A percentile compares a stretch with the other conserved stretches of the same genome.
phyloP scores from a whole-genome alignment of 1,140 invertebrate genomes.

The Cotesia glomerata region DNA sequence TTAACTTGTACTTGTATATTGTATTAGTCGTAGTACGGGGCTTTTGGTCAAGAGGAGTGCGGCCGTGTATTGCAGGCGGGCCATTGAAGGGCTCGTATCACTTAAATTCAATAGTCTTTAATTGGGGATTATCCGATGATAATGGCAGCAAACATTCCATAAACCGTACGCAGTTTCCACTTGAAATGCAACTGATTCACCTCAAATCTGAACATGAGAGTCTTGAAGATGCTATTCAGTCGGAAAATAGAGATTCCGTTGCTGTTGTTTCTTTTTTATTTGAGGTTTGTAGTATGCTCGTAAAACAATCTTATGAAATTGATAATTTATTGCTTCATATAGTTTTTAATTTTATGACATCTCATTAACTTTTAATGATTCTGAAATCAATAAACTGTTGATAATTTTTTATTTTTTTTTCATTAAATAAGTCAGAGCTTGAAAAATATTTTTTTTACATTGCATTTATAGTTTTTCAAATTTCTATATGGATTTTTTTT shows the following conservation, averaged over 20 bases:
- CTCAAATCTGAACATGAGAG: constrained; percentile 42
- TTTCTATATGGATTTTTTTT: no score
- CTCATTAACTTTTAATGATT: no score
- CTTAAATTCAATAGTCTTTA: constrained; percentile 63
- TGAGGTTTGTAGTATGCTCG: constrained; percentile 42
- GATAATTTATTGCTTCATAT: no score
- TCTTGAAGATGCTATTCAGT: constrained; percentile 15
- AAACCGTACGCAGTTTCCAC: constrained; percentile 61
- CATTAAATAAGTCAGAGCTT: no score
- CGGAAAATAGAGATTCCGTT: constrained; percentile 35
- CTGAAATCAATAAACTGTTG: no score
- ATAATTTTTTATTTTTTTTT: no score
- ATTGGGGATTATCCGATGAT: constrained; percentile 65
- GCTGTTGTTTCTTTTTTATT: constrained; percentile 61
- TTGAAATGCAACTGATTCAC: constrained; percentile 66
- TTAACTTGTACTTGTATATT: background rate
- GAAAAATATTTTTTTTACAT: no score
- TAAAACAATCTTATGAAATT: no score
- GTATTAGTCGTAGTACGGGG: constrained; percentile 40
- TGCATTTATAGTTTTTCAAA: no score
- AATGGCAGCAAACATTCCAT: constrained; percentile 68
- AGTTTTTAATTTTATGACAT: no score
- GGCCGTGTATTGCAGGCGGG: constrained; percentile 62
- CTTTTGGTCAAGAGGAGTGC: constrained; percentile 32
- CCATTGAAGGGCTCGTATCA: constrained; percentile 60